A percentile compares a stretch with the other conserved stretches of the same genome.
Evolutionary conservation across 2,888 invertebrate genomes (phyloP).

Genomic region (Globia sparganii): DNA sequence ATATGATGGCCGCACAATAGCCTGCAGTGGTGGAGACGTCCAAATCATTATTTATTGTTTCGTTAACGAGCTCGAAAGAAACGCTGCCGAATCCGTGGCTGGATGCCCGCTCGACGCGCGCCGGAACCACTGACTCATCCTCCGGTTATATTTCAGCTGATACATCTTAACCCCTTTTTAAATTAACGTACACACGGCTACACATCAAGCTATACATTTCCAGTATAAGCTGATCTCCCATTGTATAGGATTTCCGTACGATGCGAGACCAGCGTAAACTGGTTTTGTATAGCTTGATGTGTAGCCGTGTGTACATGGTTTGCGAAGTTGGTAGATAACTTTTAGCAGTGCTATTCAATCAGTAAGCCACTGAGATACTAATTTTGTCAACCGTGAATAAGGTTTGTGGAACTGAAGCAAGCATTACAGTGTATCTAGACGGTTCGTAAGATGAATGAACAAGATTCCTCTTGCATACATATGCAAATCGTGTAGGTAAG

Average conservation of each 20-base stretch:
- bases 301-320: conserved; percentile 31
- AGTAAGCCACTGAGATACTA: conserved; percentile 31
- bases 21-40: conserved; percentile 80
- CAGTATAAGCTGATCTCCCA: too few relatives aligned
- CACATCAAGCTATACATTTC: too few relatives aligned
- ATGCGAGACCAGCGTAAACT: too few relatives aligned
- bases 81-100: conserved; percentile 77
- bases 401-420: conserved; percentile 41
- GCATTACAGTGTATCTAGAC: conserved; percentile 33
- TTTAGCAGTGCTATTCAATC: conserved; percentile 32
- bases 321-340: conserved; percentile 14
- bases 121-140: conserved; percentile 75
- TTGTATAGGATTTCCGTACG: too few relatives aligned
- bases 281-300: too few relatives aligned
- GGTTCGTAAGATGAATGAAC: conserved; percentile 26
- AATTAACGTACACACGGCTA: conserved; percentile 47
- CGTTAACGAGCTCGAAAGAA: conserved; percentile 86
- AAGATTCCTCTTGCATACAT: conserved; percentile 38
- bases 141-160: conserved; percentile 71
- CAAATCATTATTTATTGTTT: conserved; percentile 89
- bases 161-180: conserved; percentile 67
- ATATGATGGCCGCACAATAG: conserved; percentile 84
- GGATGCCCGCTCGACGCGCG: conserved; percentile 68
- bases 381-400: conserved; percentile 56
- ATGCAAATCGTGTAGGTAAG: conserved; percentile 41